Evolutionary conservation across 2,888 invertebrate species (phyloP).

Genomic region (Pardosa pseudoannulata): DNA sequence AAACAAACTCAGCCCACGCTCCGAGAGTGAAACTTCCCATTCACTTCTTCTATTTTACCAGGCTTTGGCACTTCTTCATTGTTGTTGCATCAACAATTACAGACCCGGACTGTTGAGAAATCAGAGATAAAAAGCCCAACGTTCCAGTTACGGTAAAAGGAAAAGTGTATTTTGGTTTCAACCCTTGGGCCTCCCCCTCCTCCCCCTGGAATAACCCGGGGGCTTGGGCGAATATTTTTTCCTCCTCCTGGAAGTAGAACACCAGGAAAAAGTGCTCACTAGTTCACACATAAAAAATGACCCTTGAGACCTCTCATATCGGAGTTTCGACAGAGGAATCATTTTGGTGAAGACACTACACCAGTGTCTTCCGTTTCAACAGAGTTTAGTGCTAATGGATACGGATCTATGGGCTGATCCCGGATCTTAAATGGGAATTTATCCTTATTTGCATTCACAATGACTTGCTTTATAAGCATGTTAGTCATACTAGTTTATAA

Average conservation of each 20-base stretch:
- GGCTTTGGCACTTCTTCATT: neutral
- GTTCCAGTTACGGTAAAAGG: constrained; percentile 55
- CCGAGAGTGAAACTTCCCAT: too few relatives aligned
- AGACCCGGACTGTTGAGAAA: neutral
- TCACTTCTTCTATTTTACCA: neutral
- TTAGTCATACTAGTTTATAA: too few relatives aligned
- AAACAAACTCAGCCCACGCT: neutral
- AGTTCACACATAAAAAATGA: constrained; percentile 4
- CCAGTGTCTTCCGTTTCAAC: too few relatives aligned
- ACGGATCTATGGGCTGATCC: too few relatives aligned
- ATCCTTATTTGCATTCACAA: too few relatives aligned
- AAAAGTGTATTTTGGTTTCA: constrained; percentile 42
- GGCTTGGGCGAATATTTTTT: constrained; percentile 8
- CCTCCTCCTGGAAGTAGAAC: constrained; percentile 34
- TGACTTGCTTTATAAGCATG: too few relatives aligned
- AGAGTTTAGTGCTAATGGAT: too few relatives aligned
- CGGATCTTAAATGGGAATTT: too few relatives aligned
- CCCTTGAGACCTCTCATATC: constrained; percentile 29
- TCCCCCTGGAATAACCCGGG: constrained; percentile 31
- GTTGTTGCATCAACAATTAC: neutral
- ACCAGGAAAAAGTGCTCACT: constrained; percentile 33
- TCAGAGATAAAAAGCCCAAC: constrained; percentile 13
- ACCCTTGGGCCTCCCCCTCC: constrained; percentile 58
- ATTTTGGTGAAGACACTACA: neutral
- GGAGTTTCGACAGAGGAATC: neutral